Percentiles rank a stretch among this genome's conserved stretches.
Evolutionary conservation across 2,797 vertebrate genomes (phyloP).

Genomic region (Enteromius viviparus): DNA sequence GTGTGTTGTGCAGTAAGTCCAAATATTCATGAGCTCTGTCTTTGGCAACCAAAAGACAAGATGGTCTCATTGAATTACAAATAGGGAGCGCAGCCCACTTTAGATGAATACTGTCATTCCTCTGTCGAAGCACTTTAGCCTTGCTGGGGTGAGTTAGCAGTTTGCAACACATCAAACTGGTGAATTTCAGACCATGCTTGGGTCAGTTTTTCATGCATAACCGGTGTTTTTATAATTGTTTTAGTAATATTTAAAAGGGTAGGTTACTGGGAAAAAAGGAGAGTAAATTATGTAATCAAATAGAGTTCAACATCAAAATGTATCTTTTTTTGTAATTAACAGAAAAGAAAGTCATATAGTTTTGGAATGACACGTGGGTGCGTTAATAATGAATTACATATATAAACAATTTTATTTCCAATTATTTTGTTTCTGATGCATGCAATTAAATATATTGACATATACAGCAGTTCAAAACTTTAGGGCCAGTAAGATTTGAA

Average conservation of each 20-base stretch:
- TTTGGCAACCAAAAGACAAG: conserved; percentile 44
- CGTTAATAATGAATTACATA: background rate
- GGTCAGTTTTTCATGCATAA: background rate
- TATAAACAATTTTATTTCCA: background rate
- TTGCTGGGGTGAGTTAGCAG: conserved; percentile 17
- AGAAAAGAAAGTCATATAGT: background rate
- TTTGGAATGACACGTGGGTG: background rate
- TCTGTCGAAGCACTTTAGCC: conserved; percentile 28
- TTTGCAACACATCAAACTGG: background rate
- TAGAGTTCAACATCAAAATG: too few relatives aligned
- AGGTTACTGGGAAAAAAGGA: background rate
- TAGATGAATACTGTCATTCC: conserved; percentile 27
- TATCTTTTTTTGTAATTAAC: background rate
- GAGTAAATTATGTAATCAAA: background rate
- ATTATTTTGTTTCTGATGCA: background rate
- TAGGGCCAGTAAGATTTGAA: background rate
- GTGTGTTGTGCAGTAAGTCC: conserved; percentile 1
- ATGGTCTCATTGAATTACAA: conserved; percentile 43
- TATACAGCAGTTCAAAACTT: background rate
- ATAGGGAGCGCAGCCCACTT: conserved; percentile 27
- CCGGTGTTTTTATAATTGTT: background rate
- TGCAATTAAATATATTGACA: background rate
- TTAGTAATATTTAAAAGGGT: background rate
- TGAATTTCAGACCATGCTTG: background rate
- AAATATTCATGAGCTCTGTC: conserved; percentile 41